Base-by-base conservation (phyloP, 2,113 vertebrate genomes). In the Cyanistes caeruleus region DNA sequence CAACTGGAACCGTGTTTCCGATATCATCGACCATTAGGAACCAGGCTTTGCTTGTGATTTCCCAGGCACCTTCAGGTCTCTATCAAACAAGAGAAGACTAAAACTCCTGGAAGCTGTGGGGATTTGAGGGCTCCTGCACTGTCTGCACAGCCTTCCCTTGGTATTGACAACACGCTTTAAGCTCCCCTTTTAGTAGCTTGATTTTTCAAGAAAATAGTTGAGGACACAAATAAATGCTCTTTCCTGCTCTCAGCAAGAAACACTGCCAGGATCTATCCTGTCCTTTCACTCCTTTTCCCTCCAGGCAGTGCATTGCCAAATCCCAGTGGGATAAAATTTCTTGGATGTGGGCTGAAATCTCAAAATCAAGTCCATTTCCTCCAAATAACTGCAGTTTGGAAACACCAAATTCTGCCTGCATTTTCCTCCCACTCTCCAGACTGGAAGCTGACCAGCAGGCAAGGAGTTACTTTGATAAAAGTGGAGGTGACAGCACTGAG, bases 11-110 rank as follows among this genome's bases (percentile, higher is more conserved):
- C 4, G 18, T 48, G 88, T 37, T 86, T 46, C 89, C 77, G 84
- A 70, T 90, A 89, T n/a, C 73, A 90, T 69, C 39, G 4, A 72
- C 89, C 92, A 75, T 85, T 77, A 97, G 90, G 90, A 97, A 15
- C 77, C 7, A 14, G 79, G 80, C 37, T 84, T 31, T 35, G 49
- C 87, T 83, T 55, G 5, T 6, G 65, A 62, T 44, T 93, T 89
- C 46, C 51, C 51, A 60, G 23, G 43, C 41, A 73, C 70, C 76
- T 87, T 67, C 79, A 83, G 67, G 52, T 93, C 81, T 89, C 91
- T 85, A 5, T 48, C 68, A 88, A 75, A 39, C 31, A 76, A 77
- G n/a, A 94, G 73, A 19, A 60, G 33, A 37, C 67, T 53, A 6
- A 64, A 62, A 28, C 17, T 69, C 62, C 43, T 72, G 65, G 75